Percentiles rank a stretch among this genome's conserved stretches.
These are phyloP conservation scores for Pseudococcus jackbeardsleyi DNA, from an alignment of 2,888 invertebrate species.

Conservation along the genomic window DNA sequence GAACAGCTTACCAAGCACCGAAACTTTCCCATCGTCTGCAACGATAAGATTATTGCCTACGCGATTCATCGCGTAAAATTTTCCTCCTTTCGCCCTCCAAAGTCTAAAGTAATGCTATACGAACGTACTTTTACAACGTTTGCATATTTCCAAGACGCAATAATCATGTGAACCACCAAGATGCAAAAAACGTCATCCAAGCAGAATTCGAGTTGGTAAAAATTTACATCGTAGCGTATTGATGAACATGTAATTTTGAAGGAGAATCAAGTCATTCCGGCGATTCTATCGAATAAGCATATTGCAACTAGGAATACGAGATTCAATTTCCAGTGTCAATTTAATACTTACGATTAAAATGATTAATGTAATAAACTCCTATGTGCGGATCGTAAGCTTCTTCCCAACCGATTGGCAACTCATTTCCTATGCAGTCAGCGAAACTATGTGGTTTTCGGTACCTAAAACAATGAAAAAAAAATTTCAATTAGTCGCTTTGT, in stretches of 20 bases:
- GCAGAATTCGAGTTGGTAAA: not conserved
- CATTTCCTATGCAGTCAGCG: slow-evolving; percentile 98
- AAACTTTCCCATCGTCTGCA: not conserved
- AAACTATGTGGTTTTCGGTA: slow-evolving; percentile 97
- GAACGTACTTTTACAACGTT: not conserved
- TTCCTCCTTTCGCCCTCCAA: not conserved
- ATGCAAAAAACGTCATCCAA: not conserved
- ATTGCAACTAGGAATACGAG: not conserved
- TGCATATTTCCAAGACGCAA: not conserved
- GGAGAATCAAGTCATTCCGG: not conserved
- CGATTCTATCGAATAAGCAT: not conserved
- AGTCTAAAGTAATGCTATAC: not conserved
- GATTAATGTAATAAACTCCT: slow-evolving; percentile 97
- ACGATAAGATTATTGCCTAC: not conserved
- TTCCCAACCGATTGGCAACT: slow-evolving; percentile 97
- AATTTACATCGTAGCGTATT: not conserved
- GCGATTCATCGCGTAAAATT: not conserved
- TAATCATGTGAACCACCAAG: not conserved
- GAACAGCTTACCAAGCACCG: no score
- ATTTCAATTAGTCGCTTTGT: not conserved
- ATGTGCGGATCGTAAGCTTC: slow-evolving; percentile 94
- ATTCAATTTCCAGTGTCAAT: not conserved
- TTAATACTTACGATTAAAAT: slow-evolving; percentile 88
- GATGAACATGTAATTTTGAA: not conserved
- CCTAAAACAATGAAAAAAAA: slow-evolving; percentile 73